Base-by-base conservation (phyloP, 2,113 vertebrate genomes). In the Narcine bancroftii region DNA sequence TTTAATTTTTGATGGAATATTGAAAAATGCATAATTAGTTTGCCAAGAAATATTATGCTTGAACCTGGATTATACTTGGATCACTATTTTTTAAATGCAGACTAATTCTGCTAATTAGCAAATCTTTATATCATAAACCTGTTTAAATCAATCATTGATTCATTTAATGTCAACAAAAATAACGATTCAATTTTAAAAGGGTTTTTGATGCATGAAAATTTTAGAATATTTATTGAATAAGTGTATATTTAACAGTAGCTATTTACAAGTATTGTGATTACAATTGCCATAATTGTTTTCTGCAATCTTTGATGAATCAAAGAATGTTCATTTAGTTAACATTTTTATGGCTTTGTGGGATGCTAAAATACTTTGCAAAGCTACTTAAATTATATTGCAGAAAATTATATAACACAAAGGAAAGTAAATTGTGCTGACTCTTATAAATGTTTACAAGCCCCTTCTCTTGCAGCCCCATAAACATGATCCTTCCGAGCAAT, bases 11-110 rank as follows among this genome's bases (percentile, higher is more conserved):
- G n/a, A 87, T 87, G 53, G 53, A 60, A 87, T 87, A 17, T 17
- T 69, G 89, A 69, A 26, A 71, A 91, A 91, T 89, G n/a, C 13
- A 50, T 69, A 91, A 69, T 26, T 69, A 69, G 87, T 91, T 91
- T 91, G 60, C 63, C 29, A 4, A 91, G 42, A 85, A 85, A 87
- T 87, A 39, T 39, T 69, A 66, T 91, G 60, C 56, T 66, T 65
- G 63, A 89, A 89, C 19, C 42, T 33, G 65, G 89, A 69, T 47
- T 91, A 69, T 69, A 42, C 36, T 69, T 45, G 65, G 89, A 91
- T 91, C 63, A 91, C 33, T 39, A 47, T 69, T 45, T 66, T 45
- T 63, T 69, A 91, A 42, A 21, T 91, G 87, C 89, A 69, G 63
- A 36, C 65, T 65, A 47, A 91, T 69, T 45, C 13, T 42, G 29